Evolutionary conservation across 2,888 invertebrate species (phyloP).

Genomic region (Platerodrilus igneus): DNA sequence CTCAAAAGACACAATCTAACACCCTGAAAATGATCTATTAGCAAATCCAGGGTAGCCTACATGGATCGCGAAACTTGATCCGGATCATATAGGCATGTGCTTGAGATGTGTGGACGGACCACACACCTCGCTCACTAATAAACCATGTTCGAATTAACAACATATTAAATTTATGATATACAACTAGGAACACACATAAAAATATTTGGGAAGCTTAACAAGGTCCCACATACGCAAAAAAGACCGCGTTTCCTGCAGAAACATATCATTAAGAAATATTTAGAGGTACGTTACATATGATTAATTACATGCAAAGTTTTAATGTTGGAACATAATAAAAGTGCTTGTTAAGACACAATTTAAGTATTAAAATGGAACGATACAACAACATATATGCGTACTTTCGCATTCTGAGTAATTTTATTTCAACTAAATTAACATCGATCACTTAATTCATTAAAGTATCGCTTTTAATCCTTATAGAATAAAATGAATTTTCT

Average conservation of each 20-base stretch:
- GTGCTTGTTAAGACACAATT: no score
- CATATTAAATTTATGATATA: slow-evolving; percentile 21
- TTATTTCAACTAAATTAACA: no score
- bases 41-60: slow-evolving; percentile 11
- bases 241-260: slow-evolving; percentile 19
- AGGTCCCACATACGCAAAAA: slow-evolving; percentile 15
- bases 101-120: slow-evolving; percentile 29
- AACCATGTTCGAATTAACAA: slow-evolving; percentile 26
- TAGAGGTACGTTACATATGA: no score
- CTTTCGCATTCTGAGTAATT: no score
- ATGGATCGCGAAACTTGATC: slow-evolving; percentile 19
- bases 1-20: slow-evolving; percentile 1
- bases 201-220: slow-evolving; percentile 18
- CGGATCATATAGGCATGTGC: slow-evolving; percentile 24
- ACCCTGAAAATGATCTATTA: slow-evolving; percentile 6
- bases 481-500: no score
- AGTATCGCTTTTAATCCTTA: no score
- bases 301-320: no score
- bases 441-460: no score
- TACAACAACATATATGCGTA: no score
- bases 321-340: no score
- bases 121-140: slow-evolving; percentile 31
- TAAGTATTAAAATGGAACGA: no score
- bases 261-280: no score
- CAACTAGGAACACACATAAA: slow-evolving; percentile 19